A percentile compares a stretch with the other conserved stretches of the same genome.
phyloP scores from a whole-genome alignment of 2,113 vertebrate species.

The Anarrhichthys ocellatus region DNA sequence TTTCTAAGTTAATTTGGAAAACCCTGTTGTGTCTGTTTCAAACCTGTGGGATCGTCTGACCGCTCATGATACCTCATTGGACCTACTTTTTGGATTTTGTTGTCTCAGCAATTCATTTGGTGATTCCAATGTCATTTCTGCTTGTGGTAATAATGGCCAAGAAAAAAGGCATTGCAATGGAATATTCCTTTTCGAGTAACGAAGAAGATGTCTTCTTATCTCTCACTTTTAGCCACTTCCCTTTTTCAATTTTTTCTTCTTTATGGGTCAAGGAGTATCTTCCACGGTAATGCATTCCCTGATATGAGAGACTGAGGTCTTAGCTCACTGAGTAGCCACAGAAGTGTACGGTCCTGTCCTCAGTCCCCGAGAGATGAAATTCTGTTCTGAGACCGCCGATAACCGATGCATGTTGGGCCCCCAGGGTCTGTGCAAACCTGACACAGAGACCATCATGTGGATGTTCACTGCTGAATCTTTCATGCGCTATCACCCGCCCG shows the following conservation, averaged over 20 bases:
- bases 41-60: not conserved
- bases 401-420: constrained; percentile 38
- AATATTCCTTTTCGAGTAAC: constrained; percentile 7
- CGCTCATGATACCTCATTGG: not conserved
- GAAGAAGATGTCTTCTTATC: constrained; percentile 2
- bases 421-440: constrained; percentile 48
- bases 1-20: not conserved
- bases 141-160: not conserved
- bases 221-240: constrained; percentile 26
- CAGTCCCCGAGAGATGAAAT: constrained; percentile 40
- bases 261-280: constrained; percentile 44
- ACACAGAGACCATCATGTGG: constrained; percentile 23
- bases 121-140: not conserved
- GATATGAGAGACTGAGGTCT: constrained; percentile 57
- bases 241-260: constrained; percentile 34
- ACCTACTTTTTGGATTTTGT: not conserved
- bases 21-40: not conserved
- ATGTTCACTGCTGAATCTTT: constrained; percentile 64
- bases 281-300: constrained; percentile 56
- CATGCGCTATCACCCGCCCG: constrained; percentile 37
- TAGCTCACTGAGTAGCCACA: constrained; percentile 45
- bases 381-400: constrained; percentile 48
- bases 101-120: not conserved
- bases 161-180: not conserved
- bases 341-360: constrained; percentile 29